phyloP scores from a whole-genome alignment of 2,888 invertebrate species.

The Thelaira solivaga region DNA sequence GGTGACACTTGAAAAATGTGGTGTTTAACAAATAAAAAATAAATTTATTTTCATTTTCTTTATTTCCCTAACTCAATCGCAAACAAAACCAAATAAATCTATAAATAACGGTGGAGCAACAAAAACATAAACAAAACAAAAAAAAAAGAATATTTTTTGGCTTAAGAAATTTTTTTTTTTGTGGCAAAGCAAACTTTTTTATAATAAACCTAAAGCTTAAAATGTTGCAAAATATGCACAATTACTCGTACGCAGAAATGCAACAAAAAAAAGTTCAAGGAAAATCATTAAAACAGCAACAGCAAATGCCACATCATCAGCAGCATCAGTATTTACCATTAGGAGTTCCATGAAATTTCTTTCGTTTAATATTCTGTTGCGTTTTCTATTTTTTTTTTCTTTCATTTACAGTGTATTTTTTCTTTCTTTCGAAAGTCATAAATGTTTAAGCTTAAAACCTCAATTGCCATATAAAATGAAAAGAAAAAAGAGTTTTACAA shows the following conservation, averaged over 20 bases:
- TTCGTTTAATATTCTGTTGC: constrained; percentile 10
- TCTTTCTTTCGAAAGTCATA: constrained; percentile 53
- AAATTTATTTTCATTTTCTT: background rate
- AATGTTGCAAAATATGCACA: constrained; percentile 36
- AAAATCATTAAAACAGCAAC: constrained; percentile 24
- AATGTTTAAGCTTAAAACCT: constrained; percentile 53
- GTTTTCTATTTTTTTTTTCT: background rate
- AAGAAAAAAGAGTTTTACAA: constrained; percentile 4
- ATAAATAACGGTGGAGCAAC: constrained; percentile 51
- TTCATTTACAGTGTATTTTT: constrained; percentile 18
- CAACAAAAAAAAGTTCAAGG: background rate
- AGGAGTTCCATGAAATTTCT: background rate
- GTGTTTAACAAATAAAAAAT: constrained; percentile 52
- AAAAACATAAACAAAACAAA: constrained; percentile 3
- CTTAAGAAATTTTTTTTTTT: background rate
- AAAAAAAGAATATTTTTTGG: background rate
- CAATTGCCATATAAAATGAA: constrained; percentile 43
- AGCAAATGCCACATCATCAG: background rate
- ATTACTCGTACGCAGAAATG: constrained; percentile 44
- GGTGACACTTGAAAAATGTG: constrained; percentile 60
- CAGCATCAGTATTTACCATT: constrained; percentile 1
- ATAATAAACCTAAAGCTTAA: constrained; percentile 41
- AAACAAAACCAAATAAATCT: constrained; percentile 28
- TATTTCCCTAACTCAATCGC: background rate
- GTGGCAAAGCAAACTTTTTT: constrained; percentile 39